Base-by-base conservation (phyloP, 1,140 invertebrate genomes). In the Arion vulgaris region DNA sequence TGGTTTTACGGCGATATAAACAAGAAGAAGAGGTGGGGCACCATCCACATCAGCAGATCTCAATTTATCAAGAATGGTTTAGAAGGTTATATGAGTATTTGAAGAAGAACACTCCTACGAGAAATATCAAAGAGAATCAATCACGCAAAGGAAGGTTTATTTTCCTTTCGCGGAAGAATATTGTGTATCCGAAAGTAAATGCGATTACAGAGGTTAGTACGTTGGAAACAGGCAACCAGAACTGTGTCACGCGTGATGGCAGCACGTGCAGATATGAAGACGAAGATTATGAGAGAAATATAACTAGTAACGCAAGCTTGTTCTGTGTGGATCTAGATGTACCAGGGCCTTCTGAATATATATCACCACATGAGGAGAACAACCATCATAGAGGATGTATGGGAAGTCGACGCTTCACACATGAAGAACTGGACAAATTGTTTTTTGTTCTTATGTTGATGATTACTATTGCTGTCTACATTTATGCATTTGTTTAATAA, bases 1-100 rank as follows among this genome's bases (percentile, higher is more conserved):
- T 75, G 4, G 73, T 75, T 4, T 32, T 75, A 4, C 73, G 45
- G 2, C 41, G 73, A 32, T 75, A 32, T n/a, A 75, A 75, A 15
- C 34, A 73, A 41, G 68, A 69, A n/a, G 9, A 69, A 1, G 32
- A 69, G 4, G 15, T 4, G 13, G 15, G 34, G n/a, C 11, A 28
- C 9, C 28, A 7, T 4, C 36, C 4, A 19, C 15, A 69, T 5
- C 28, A 34, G 4, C 28, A 4, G 28, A 5, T 69, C 13, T 32
- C 4, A 69, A 38, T 5, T 34, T 13, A 5, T 5, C 1, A 4
- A 5, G 4, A 34, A 1, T 69, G 68, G 36, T 15, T 34, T 38
- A 4, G 15, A 23, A 4, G 9, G 32, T 28, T 23, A 69, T 5
- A n/a, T 5, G 28, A 28, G 15, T 28, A 69, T 23, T 4, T 1